These are phyloP conservation scores for Theonella swinhoei DNA, from an alignment of 37 sponge, comb jelly and placozoan species.

Conservation along the genomic window DNA sequence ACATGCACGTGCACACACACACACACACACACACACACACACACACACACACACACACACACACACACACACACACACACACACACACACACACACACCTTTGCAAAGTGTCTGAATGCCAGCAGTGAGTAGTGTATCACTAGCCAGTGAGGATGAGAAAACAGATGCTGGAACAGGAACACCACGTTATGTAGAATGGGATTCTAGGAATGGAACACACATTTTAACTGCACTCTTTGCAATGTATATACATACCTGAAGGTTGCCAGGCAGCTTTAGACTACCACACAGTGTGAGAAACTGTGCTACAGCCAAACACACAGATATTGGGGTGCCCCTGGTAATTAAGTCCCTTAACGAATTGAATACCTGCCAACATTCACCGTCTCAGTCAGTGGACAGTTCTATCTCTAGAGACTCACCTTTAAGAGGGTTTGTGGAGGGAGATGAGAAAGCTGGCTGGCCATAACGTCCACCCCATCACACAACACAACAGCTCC, in stretches of 20 bases:
- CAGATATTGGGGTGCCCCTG: neutral
- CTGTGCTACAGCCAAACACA: neutral
- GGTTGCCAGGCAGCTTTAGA: neutral
- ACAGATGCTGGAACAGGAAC: neutral
- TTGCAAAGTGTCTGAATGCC: slow-evolving; percentile 59
- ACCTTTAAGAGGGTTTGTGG: neutral
- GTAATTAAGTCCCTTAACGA: neutral
- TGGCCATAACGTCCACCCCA: neutral
- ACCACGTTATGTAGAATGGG: slow-evolving; percentile 4
- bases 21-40: neutral
- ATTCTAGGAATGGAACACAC: neutral
- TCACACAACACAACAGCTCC: neutral
- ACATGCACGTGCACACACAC: neutral
- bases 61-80: too few relatives aligned
- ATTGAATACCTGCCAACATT: neutral
- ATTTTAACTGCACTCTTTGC: neutral
- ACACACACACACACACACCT: slow-evolving; percentile 28
- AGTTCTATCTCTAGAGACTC: neutral
- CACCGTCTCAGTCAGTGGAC: neutral
- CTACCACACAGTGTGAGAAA: neutral
- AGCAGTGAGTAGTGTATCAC: slow-evolving; percentile 21
- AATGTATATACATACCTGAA: neutral
- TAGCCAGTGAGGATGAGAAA: slow-evolving; percentile 36
- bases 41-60: neutral
- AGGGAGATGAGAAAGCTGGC: neutral